phyloP scores from a whole-genome alignment of 30 jellyfish, hydroid and myxozoan species.

The Hydractinia symbiolongicarpus region DNA sequence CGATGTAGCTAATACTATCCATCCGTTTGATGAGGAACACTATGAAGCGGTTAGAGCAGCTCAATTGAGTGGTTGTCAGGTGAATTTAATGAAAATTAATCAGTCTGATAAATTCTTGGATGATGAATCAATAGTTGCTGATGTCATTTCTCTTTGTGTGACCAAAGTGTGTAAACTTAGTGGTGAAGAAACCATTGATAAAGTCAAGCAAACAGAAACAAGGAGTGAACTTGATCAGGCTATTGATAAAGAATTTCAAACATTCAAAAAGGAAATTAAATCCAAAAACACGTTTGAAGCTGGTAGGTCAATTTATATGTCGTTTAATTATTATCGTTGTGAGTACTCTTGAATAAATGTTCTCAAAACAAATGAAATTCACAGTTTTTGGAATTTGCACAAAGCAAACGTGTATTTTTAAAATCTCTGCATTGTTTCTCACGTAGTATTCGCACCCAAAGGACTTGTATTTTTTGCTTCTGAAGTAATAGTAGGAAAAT shows the following conservation, averaged over 20 bases:
- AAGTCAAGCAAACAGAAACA: not conserved
- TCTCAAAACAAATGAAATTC: too few species aligned
- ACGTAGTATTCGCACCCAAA: too few species aligned
- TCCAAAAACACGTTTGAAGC: slow-evolving; percentile 28
- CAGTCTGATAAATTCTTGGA: not conserved
- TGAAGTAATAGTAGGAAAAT: too few species aligned
- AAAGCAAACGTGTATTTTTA: too few species aligned
- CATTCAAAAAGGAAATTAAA: slow-evolving; percentile 29
- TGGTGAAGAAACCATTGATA: slow-evolving; percentile 19
- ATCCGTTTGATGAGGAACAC: not conserved
- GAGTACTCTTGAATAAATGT: too few species aligned
- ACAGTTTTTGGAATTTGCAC: too few species aligned
- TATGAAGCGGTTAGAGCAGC: not conserved
- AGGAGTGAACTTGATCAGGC: slow-evolving; percentile 12
- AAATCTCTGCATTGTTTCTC: too few species aligned
- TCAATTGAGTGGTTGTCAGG: too few species aligned
- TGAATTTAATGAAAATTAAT: not conserved
- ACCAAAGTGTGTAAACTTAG: slow-evolving; percentile 10
- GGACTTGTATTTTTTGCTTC: too few species aligned
- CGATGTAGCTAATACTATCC: not conserved
- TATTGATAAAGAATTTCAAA: slow-evolving; percentile 27
- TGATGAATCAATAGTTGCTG: slow-evolving; percentile 3
- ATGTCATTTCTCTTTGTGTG: slow-evolving; percentile 23
- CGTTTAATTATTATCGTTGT: too few species aligned
- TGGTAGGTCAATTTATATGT: not conserved